phyloP scores from a whole-genome alignment of 2,113 vertebrate species.

The Nerophis ophidion region DNA sequence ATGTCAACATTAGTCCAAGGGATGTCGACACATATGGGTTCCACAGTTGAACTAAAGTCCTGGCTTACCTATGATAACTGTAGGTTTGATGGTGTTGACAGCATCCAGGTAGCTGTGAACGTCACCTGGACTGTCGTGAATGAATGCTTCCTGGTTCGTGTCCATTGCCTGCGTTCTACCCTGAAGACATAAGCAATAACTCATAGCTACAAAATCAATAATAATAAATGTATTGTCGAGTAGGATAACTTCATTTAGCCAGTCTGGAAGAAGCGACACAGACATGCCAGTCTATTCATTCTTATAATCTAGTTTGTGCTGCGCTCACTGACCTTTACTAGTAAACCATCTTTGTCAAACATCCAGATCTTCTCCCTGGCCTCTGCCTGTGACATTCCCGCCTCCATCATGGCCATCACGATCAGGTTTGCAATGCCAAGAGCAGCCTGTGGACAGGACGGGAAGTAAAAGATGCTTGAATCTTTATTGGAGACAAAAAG shows the following conservation, averaged over 20 bases:
- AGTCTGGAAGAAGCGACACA: constrained; percentile 25
- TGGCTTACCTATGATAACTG: constrained; percentile 85
- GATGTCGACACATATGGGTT: too few species aligned
- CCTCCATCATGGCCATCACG: constrained; percentile 90
- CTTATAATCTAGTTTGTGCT: constrained; percentile 60
- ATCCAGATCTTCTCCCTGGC: constrained; percentile 88
- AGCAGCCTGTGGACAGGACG: constrained; percentile 75
- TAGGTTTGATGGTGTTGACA: constrained; percentile 83
- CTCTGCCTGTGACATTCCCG: constrained; percentile 74
- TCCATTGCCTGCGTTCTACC: constrained; percentile 75
- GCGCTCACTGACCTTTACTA: constrained; percentile 80
- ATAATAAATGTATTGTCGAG: background rate
- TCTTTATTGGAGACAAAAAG: background rate
- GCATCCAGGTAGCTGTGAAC: constrained; percentile 84
- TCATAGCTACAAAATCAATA: constrained; percentile 2
- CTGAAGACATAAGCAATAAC: constrained; percentile 55
- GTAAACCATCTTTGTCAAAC: constrained; percentile 87
- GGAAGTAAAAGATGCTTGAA: background rate
- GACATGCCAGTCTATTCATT: constrained; percentile 14
- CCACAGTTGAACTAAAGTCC: background rate
- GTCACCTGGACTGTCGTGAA: constrained; percentile 74
- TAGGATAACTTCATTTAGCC: background rate
- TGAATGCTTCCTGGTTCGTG: constrained; percentile 81
- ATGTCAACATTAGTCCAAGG: too few species aligned
- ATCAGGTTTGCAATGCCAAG: constrained; percentile 96